Conservation (phyloP, 2,113 vertebrate species). For the Percina caprodes region DNA sequence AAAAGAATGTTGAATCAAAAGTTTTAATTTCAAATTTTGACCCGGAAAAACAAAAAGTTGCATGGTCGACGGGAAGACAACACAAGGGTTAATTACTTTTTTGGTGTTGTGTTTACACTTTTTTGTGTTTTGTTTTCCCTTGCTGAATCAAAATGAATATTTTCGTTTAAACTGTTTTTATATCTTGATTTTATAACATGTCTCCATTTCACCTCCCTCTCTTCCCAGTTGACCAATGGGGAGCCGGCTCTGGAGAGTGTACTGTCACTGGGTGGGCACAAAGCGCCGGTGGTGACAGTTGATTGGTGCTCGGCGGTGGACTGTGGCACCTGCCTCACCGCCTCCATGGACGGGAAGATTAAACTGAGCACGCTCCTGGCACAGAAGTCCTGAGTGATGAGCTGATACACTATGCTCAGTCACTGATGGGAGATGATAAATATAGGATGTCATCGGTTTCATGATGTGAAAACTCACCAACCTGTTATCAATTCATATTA, state of each 20-base stretch:
- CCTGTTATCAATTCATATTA: slow-evolving; percentile 12
- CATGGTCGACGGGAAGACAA: no score
- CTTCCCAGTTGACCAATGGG: slow-evolving; percentile 87
- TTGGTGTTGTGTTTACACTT: no score
- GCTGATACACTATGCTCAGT: background rate
- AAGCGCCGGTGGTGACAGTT: slow-evolving; percentile 95
- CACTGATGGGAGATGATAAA: background rate
- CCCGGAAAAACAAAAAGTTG: no score
- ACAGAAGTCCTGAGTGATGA: slow-evolving; percentile 78
- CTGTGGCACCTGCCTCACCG: slow-evolving; percentile 96
- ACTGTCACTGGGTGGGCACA: slow-evolving; percentile 92
- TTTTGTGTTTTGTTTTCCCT: no score
- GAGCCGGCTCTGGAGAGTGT: slow-evolving; percentile 90
- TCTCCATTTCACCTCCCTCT: background rate
- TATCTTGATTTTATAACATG: background rate
- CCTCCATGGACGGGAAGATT: slow-evolving; percentile 98
- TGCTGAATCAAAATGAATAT: background rate
- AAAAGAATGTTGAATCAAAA: no score
- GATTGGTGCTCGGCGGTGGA: slow-evolving; percentile 98
- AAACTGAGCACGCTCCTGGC: slow-evolving; percentile 96
- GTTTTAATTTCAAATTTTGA: no score
- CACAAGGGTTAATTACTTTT: no score
- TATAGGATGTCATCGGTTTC: background rate
- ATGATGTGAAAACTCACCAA: background rate
- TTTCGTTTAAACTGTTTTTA: background rate